phyloP scores from a whole-genome alignment of 2,888 invertebrate species.

The Orchestes rusci region DNA sequence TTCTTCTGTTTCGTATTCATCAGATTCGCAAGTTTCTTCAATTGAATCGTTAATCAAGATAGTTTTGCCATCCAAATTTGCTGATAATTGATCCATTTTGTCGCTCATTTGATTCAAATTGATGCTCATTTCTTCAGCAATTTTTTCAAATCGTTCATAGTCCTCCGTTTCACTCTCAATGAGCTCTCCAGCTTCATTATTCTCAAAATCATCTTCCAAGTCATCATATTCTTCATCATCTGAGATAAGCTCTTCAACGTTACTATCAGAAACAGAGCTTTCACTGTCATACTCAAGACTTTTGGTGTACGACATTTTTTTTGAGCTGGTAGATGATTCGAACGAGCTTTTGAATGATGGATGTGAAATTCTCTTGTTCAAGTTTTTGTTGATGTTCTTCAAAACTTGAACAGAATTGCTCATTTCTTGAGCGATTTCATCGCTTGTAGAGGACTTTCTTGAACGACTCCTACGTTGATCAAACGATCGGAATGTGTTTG shows the following conservation, averaged over 20 bases:
- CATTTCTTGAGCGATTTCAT: constrained; percentile 31
- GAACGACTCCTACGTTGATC: constrained; percentile 13
- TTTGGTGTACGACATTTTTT: constrained; percentile 42
- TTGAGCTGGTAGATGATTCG: constrained; percentile 39
- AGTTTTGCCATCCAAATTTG: constrained; percentile 27
- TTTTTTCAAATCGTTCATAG: constrained; percentile 26
- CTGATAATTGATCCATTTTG: constrained; percentile 30
- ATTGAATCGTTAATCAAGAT: constrained; percentile 29
- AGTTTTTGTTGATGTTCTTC: constrained; percentile 31
- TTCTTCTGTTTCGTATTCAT: constrained; percentile 31
- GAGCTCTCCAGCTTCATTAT: constrained; percentile 39
- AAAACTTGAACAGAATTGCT: constrained; percentile 28
- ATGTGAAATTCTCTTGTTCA: constrained; percentile 13
- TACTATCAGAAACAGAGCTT: constrained; percentile 43
- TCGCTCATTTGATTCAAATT: constrained; percentile 34
- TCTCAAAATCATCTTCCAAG: constrained; percentile 37
- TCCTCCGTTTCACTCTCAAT: constrained; percentile 38
- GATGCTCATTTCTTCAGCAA: constrained; percentile 31
- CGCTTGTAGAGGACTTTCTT: constrained; percentile 21
- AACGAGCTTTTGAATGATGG: constrained; percentile 34
- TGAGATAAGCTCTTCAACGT: constrained; percentile 41
- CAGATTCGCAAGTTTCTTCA: constrained; percentile 40
- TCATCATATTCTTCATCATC: constrained; percentile 35
- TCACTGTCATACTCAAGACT: constrained; percentile 41
- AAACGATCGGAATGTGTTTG: constrained; percentile 14